Percentiles rank a stretch among this genome's conserved stretches.
These are phyloP conservation scores for Augochlorella aurata DNA, from an alignment of 2,888 invertebrate genomes.

Conservation along the genomic window DNA sequence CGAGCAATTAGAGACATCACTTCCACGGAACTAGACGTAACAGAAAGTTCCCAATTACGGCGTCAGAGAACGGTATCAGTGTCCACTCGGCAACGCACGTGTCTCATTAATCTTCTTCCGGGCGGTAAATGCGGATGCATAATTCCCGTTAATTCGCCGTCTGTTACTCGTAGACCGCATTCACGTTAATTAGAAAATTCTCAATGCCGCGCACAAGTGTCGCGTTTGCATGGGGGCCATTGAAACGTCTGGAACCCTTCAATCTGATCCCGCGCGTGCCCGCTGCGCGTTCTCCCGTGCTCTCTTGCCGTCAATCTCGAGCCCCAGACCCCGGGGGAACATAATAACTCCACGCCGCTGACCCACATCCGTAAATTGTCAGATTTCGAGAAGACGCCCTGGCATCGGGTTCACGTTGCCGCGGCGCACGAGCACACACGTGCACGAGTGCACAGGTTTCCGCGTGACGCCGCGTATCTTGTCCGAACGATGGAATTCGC, in stretches of 20 bases:
- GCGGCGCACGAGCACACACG: background rate
- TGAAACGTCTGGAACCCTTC: slow-evolving; percentile 10
- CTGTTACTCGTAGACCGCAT: slow-evolving; percentile 3
- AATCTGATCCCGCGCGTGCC: slow-evolving; percentile 9
- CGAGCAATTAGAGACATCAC: background rate
- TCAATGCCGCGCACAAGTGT: slow-evolving; percentile 9
- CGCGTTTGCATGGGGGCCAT: background rate
- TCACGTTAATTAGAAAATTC: slow-evolving; percentile 18
- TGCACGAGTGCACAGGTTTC: slow-evolving; percentile 2
- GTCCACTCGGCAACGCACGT: background rate
- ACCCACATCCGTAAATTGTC: slow-evolving; percentile 12
- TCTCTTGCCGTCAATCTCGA: slow-evolving; percentile 4
- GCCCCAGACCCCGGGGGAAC: background rate
- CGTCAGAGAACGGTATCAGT: background rate
- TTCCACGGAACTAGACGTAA: background rate
- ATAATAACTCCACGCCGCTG: slow-evolving; percentile 1
- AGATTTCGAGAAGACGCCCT: slow-evolving; percentile 2
- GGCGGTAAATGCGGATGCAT: background rate
- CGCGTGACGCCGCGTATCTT: slow-evolving; percentile 3
- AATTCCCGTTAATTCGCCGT: background rate
- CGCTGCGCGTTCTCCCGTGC: background rate
- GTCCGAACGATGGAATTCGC: slow-evolving; percentile 27
- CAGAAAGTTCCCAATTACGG: background rate
- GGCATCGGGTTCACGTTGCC: slow-evolving; percentile 1
- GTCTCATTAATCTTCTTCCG: slow-evolving; percentile 1